These are phyloP conservation scores for Galagoides demidoff DNA, from an alignment of 2,797 vertebrate species.

Conservation along the genomic window DNA sequence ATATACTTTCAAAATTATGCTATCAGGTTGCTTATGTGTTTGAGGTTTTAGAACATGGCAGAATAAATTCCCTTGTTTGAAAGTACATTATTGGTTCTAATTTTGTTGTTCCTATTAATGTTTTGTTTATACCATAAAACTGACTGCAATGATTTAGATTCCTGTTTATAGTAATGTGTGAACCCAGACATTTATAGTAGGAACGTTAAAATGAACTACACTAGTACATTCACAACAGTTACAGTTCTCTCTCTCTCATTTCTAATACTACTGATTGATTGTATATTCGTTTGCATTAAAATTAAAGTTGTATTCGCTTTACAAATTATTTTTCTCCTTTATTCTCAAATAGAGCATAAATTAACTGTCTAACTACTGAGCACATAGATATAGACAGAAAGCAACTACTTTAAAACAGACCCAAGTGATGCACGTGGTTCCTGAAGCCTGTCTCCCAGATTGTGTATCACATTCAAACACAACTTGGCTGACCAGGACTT, in stretches of 20 bases:
- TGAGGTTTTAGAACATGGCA: conserved; percentile 28
- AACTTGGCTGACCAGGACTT: not conserved
- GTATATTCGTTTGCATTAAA: conserved; percentile 52
- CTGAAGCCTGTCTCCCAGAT: not conserved
- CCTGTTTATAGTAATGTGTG: conserved; percentile 64
- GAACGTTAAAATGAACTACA: conserved; percentile 64
- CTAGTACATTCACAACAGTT: conserved; percentile 35
- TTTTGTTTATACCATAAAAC: conserved; percentile 60
- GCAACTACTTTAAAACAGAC: conserved; percentile 24
- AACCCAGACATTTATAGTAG: conserved; percentile 62
- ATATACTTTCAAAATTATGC: conserved; percentile 43
- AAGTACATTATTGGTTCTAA: conserved; percentile 71
- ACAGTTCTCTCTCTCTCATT: not conserved
- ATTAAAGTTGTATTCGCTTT: conserved; percentile 24
- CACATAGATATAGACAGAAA: conserved; percentile 7
- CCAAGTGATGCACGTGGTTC: not conserved
- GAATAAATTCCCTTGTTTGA: conserved; percentile 62
- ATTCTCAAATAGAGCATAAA: conserved; percentile 22
- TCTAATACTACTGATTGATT: conserved; percentile 54
- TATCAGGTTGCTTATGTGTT: conserved; percentile 43
- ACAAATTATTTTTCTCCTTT: conserved; percentile 38
- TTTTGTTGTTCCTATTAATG: conserved; percentile 72
- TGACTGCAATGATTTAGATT: conserved; percentile 49
- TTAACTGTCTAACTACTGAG: conserved; percentile 61
- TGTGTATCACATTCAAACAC: not conserved